Percentiles rank a stretch among this genome's conserved stretches.
These are phyloP conservation scores for Pocillopora grandis DNA, from an alignment of 92 coral and sea anemone species.

Conservation along the genomic window DNA sequence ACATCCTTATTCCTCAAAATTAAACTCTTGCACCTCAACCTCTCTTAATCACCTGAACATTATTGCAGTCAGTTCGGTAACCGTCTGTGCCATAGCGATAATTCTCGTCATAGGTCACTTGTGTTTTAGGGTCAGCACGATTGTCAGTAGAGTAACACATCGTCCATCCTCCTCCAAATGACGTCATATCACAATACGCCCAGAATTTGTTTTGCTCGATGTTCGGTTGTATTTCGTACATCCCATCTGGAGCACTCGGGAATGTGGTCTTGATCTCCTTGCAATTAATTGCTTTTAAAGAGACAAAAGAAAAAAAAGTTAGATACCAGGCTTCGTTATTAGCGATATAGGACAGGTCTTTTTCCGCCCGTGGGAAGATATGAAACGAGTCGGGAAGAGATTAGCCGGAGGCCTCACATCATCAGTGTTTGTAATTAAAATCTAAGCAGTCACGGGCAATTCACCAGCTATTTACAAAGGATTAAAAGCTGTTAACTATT, in stretches of 20 bases:
- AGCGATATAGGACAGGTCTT: no score
- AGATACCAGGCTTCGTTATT: not conserved
- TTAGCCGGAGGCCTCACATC: no score
- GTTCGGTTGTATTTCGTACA: slow-evolving; percentile 37
- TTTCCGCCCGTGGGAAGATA: no score
- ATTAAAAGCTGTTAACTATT: no score
- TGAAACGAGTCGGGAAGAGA: no score
- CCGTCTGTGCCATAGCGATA: slow-evolving; percentile 42
- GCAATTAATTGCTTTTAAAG: slow-evolving; percentile 23
- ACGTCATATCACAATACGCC: slow-evolving; percentile 60
- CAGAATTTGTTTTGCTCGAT: slow-evolving; percentile 7
- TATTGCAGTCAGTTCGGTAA: slow-evolving; percentile 50
- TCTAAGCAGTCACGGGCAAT: no score
- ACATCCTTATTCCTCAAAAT: no score
- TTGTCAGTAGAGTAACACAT: slow-evolving; percentile 57
- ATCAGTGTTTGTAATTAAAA: no score
- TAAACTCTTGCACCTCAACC: no score
- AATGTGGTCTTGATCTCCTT: slow-evolving; percentile 22
- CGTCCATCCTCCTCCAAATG: slow-evolving; percentile 52
- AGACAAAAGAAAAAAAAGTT: not conserved
- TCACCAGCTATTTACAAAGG: no score
- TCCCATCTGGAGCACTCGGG: slow-evolving; percentile 40
- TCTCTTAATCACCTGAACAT: slow-evolving; percentile 23
- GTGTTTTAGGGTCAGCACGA: slow-evolving; percentile 2
- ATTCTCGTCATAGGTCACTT: slow-evolving; percentile 35